Conservation (phyloP, 1,140 invertebrate genomes). For the Pristionchus pacificus region DNA sequence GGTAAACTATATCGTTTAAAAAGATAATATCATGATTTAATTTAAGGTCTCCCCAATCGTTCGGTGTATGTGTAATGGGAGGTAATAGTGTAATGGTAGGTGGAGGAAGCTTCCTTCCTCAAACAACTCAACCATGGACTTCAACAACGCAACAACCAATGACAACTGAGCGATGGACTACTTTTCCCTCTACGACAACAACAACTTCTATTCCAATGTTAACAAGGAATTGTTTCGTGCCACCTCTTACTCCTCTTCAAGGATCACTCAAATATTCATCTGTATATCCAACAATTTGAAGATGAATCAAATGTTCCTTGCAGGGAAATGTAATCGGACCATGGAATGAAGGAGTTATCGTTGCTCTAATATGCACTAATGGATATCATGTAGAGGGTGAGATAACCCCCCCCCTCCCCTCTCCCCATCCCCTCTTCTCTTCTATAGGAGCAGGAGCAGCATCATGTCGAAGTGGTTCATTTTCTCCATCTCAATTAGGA, state of each 20-base stretch:
- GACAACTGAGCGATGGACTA: too few species aligned
- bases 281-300: not conserved
- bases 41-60: not conserved
- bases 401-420: not conserved
- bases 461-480: not conserved
- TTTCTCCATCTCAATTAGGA: not conserved
- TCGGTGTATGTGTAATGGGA: not conserved
- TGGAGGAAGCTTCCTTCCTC: too few species aligned
- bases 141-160: too few species aligned
- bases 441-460: not conserved
- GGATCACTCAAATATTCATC: not conserved
- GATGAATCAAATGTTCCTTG: not conserved
- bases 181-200: not conserved
- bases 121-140: too few species aligned
- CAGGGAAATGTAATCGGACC: not conserved
- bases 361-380: not conserved
- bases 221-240: not conserved
- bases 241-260: not conserved
- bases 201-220: not conserved
- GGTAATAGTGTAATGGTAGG: too few species aligned
- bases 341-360: not conserved
- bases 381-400: not conserved
- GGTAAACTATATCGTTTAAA: not conserved
- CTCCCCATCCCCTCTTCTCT: not conserved
- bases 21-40: not conserved